A percentile compares a stretch with the other conserved stretches of the same genome.
Evolutionary conservation across 2,888 invertebrate species (phyloP).

Genomic region (Rotaria socialis): DNA sequence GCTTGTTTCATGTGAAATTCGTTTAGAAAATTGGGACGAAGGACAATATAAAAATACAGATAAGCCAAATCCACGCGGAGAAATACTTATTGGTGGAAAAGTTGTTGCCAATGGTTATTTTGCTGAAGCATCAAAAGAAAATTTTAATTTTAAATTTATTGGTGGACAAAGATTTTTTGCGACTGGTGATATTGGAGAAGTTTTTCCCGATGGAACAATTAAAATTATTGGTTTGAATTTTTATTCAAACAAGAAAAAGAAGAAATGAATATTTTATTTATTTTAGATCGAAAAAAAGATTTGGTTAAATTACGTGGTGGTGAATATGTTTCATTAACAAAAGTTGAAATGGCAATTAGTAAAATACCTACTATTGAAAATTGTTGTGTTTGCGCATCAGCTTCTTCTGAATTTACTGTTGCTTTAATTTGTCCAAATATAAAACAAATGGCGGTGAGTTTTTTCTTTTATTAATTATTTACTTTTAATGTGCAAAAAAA

Average conservation of each 20-base stretch:
- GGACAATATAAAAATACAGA: conserved; percentile 76
- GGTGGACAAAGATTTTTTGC: conserved; percentile 71
- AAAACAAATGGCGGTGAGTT: conserved; percentile 32
- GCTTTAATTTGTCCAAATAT: conserved; percentile 39
- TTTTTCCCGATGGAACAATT: conserved; percentile 85
- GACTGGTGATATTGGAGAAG: conserved; percentile 84
- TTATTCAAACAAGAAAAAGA: background rate
- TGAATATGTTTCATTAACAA: conserved; percentile 93
- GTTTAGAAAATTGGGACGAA: conserved; percentile 85
- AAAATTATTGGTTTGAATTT: conserved; percentile 80
- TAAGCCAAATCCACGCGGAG: conserved; percentile 78
- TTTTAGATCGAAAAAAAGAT: conserved; percentile 95
- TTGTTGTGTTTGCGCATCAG: conserved; percentile 66
- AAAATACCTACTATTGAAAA: conserved; percentile 90
- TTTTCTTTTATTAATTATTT: too few species aligned
- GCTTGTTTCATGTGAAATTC: conserved; percentile 75
- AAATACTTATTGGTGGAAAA: conserved; percentile 79
- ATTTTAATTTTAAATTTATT: conserved; percentile 74
- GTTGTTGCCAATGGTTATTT: conserved; percentile 90
- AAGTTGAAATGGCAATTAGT: conserved; percentile 89
- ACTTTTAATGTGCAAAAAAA: too few species aligned
- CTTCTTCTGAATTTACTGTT: conserved; percentile 24
- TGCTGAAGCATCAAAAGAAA: conserved; percentile 75
- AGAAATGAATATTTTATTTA: too few species aligned
- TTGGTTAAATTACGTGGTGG: conserved; percentile 93